Base-by-base conservation (phyloP, 1,140 invertebrate genomes). In the Megalopta genalis region DNA sequence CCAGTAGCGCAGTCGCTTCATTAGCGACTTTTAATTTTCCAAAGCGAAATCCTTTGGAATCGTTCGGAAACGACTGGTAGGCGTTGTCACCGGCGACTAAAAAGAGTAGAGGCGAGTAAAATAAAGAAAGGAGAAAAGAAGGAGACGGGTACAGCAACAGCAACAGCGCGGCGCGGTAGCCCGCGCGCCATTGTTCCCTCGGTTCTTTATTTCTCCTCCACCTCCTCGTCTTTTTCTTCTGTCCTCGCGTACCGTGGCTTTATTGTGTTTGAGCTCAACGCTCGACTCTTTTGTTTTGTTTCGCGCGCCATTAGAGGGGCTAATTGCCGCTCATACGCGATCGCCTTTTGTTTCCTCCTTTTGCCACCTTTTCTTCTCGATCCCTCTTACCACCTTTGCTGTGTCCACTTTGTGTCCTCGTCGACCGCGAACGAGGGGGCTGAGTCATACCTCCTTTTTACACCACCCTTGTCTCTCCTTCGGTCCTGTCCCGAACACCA, bases 261-360 rank as follows among this genome's bases (percentile, higher is more conserved):
- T 88, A 91, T 90, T 90, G 90, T 91, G 87, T 89, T 89, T 87
- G 88, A 87, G 86, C 88, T 87, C 85, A 84, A 85, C 86, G 84
- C 78, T 87, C 81, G 80, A 77, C 80, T 88, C 91, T 89, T 91
- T 92, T 92, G 90, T 92, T 91, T 92, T 91, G 87, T 88, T 91
- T 92, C 90, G 88, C 89, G 90, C 89, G 85, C 90, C 90, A 92
- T 92, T 92, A 92, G 91, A 92, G 87, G 89, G 85, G 89, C 91
- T 92, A 92, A 92, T 92, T 92, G 91, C 89, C 90, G 90, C 88
- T 90, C 89, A 92, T 92, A 90, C 90, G 90, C 89, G 90, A 91
- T 91, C 89, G 90, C 90, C 90, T 92, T 92, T 92, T 91, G 87
- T 90, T 88, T 87, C 86, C 88, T 87, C 83, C 86, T 87, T 89